phyloP scores from a whole-genome alignment of 2,888 invertebrate genomes.

The Tenthredo amoena region DNA sequence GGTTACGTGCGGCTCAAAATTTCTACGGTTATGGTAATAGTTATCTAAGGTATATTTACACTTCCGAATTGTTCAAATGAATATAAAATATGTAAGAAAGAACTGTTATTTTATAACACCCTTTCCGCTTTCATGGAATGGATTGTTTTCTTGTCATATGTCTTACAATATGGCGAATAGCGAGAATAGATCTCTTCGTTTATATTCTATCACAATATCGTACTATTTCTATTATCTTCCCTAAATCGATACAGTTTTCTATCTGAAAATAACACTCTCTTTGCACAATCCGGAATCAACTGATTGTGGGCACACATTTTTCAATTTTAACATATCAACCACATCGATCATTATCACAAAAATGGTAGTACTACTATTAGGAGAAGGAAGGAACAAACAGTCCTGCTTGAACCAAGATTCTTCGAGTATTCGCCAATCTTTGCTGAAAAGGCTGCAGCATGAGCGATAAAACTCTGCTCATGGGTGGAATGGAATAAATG shows the following conservation, averaged over 20 bases:
- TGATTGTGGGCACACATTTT: neutral
- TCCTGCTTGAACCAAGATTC: neutral
- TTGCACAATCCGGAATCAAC: neutral
- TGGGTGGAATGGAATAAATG: constrained; percentile 94
- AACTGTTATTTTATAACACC: neutral
- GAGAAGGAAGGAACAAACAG: neutral
- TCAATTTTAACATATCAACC: neutral
- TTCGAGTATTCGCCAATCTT: constrained; percentile 82
- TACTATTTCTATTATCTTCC: neutral
- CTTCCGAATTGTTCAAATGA: neutral
- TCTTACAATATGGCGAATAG: neutral
- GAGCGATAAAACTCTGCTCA: constrained; percentile 94
- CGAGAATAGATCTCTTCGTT: neutral
- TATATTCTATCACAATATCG: neutral
- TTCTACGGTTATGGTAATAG: neutral
- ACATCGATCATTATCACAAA: constrained; percentile 3
- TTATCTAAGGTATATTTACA: neutral
- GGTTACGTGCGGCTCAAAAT: neutral
- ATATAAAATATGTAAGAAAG: neutral
- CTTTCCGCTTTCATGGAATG: neutral
- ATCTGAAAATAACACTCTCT: neutral
- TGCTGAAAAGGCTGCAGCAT: constrained; percentile 91
- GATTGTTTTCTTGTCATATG: neutral
- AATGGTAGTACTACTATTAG: neutral
- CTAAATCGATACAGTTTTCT: neutral